phyloP scores from a whole-genome alignment of 2,888 invertebrate genomes.

The Marronus borbonicus region DNA sequence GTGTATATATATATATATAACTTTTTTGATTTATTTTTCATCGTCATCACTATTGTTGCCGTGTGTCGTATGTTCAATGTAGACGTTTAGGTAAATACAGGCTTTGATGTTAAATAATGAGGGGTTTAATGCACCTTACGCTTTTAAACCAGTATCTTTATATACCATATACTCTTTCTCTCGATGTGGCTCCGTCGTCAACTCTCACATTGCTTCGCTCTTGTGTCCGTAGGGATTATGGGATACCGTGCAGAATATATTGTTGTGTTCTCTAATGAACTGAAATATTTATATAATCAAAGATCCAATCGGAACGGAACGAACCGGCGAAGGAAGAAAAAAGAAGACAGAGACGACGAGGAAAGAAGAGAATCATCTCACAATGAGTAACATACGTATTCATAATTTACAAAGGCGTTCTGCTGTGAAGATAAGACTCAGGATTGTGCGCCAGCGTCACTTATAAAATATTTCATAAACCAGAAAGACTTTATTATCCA shows the following conservation, averaged over 20 bases:
- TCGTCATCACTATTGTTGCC: slow-evolving; percentile 48
- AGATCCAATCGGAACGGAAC: slow-evolving; percentile 43
- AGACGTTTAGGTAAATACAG: slow-evolving; percentile 64
- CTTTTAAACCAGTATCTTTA: slow-evolving; percentile 60
- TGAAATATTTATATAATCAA: slow-evolving; percentile 54
- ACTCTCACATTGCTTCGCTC: slow-evolving; percentile 53
- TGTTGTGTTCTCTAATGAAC: slow-evolving; percentile 58
- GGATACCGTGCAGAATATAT: slow-evolving; percentile 53
- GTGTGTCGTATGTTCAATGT: slow-evolving; percentile 55
- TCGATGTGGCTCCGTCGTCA: slow-evolving; percentile 31
- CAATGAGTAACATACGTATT: slow-evolving; percentile 45
- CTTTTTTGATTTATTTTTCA: slow-evolving; percentile 50
- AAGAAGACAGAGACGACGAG: slow-evolving; percentile 3
- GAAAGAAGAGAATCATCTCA: slow-evolving; percentile 43
- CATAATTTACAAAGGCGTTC: slow-evolving; percentile 45
- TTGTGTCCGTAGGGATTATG: slow-evolving; percentile 58
- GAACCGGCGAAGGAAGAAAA: slow-evolving; percentile 24
- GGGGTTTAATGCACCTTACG: slow-evolving; percentile 63
- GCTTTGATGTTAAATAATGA: slow-evolving; percentile 63
- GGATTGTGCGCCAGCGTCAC: slow-evolving; percentile 26
- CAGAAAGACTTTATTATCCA: slow-evolving; percentile 38
- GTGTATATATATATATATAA: slow-evolving; percentile 14
- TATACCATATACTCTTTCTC: slow-evolving; percentile 48
- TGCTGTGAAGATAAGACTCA: slow-evolving; percentile 35
- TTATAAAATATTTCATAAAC: slow-evolving; percentile 46